Evolutionary conservation across 1,140 invertebrate species (phyloP), one percentile per base, ranked within the genome.

Genomic region (Armadillidium nasatum): DNA sequence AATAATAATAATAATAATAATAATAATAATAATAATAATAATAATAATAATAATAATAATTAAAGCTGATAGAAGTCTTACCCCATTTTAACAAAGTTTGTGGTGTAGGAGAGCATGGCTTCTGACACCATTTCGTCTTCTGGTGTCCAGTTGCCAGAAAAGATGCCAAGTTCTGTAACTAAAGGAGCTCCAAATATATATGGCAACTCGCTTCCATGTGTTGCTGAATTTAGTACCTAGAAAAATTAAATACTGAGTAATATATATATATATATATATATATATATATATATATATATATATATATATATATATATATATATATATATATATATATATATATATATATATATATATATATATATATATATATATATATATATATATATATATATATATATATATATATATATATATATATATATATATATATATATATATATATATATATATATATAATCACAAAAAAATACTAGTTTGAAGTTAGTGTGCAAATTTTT

Each of bases 141-240:
- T 13, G 89, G 85, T 22, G 89, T 91, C 86, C 91, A 95, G 85
- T 93, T 93, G 50, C 13, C 75, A 91, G 86, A 54, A 89, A 93
- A 78, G 88, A 90, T 15, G 93, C 95, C 82, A 88, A 93, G 76
- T 88, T 90, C n/a, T 93, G 94, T 82, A 4, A 84, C 15, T 73
- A 91, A 86, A 44, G 89, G 93, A 72, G 89, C 90, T 7, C 95
- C 95, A 82, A 97, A 94, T 68, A 97, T 87, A 83, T 94, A 97
- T 6, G 94, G 92, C 70, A 97, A 85, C 83, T 97, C 94, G 84
- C 96, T 94, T 0, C 94, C 94, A 80, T 94, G 93, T 0, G 94
- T 91, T 0, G 92, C 90, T 0, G 93, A 93, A 4, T 66, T 67
- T 66, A 78, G 54, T 88, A 92, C 90, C 84, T 90, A 87, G 13